phyloP scores from a whole-genome alignment of 2,888 invertebrate genomes.

The Molorchus minor region DNA sequence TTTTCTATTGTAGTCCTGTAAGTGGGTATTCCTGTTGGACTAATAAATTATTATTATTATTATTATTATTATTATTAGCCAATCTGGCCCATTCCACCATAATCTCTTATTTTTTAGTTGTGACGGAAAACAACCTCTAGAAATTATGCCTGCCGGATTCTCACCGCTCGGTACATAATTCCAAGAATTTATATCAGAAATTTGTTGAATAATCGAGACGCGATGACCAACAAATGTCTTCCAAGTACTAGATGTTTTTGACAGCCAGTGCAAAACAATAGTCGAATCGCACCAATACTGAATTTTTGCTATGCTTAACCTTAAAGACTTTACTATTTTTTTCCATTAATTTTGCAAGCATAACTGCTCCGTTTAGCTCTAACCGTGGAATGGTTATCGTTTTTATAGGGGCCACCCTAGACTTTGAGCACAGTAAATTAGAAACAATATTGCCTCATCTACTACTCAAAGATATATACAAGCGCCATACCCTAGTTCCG shows the following conservation, averaged over 20 bases:
- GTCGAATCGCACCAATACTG: conserved; percentile 5
- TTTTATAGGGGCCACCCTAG: neutral
- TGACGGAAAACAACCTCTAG: conserved; percentile 27
- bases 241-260: neutral
- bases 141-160: conserved; percentile 31
- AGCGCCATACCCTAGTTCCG: neutral
- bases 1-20: too few relatives aligned
- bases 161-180: neutral
- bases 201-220: conserved; percentile 11
- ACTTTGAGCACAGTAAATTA: neutral
- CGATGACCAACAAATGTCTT: conserved; percentile 17
- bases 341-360: conserved; percentile 18
- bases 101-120: conserved; percentile 7
- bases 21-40: too few relatives aligned
- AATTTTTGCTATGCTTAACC: conserved; percentile 6
- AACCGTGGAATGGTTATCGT: conserved; percentile 19
- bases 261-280: conserved; percentile 8
- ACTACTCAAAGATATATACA: neutral
- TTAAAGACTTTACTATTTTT: conserved; percentile 15
- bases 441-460: neutral
- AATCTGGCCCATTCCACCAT: conserved; percentile 28
- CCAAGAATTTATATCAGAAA: conserved; percentile 2
- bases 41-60: too few relatives aligned
- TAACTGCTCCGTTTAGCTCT: conserved; percentile 27
- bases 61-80: too few relatives aligned